Percentiles rank a stretch among this genome's conserved stretches.
Conservation (phyloP, 2,888 invertebrate species). For the Sarcophaga subvicina region DNA sequence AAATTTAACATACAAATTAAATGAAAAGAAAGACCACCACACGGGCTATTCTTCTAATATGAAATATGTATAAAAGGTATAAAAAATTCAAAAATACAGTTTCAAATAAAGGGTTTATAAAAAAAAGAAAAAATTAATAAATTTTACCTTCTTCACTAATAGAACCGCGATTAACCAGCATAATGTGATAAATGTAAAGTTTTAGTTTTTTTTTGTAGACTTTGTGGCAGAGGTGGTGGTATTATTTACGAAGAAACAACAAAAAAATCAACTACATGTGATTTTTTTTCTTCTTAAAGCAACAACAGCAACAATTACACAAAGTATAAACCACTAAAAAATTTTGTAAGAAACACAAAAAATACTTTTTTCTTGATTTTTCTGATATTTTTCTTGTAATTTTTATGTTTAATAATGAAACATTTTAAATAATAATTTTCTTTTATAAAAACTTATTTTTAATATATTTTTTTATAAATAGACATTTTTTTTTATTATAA, state of each 20-base stretch:
- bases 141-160: slow-evolving; percentile 71
- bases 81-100: slow-evolving; percentile 20
- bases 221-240: slow-evolving; percentile 11
- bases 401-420: background rate
- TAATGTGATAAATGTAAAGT: slow-evolving; percentile 29
- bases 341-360: background rate
- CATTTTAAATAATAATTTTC: slow-evolving; percentile 1
- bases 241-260: background rate
- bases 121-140: slow-evolving; percentile 14
- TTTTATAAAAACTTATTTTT: slow-evolving; percentile 7
- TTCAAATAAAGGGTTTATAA: background rate
- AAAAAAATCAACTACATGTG: background rate
- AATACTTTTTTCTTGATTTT: background rate
- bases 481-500: background rate
- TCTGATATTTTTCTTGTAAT: slow-evolving; percentile 5
- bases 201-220: background rate
- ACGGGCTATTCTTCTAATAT: slow-evolving; percentile 41
- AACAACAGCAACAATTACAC: too few relatives aligned
- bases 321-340: slow-evolving; percentile 9
- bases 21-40: slow-evolving; percentile 26
- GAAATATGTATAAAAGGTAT: slow-evolving; percentile 8
- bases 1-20: background rate
- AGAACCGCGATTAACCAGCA: slow-evolving; percentile 73
- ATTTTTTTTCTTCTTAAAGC: too few relatives aligned
- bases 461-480: background rate